A percentile compares a stretch with the other conserved stretches of the same genome.
These are phyloP conservation scores for Oxyteleia sp. DNA, from an alignment of 2,888 invertebrate species.

Conservation along the genomic window DNA sequence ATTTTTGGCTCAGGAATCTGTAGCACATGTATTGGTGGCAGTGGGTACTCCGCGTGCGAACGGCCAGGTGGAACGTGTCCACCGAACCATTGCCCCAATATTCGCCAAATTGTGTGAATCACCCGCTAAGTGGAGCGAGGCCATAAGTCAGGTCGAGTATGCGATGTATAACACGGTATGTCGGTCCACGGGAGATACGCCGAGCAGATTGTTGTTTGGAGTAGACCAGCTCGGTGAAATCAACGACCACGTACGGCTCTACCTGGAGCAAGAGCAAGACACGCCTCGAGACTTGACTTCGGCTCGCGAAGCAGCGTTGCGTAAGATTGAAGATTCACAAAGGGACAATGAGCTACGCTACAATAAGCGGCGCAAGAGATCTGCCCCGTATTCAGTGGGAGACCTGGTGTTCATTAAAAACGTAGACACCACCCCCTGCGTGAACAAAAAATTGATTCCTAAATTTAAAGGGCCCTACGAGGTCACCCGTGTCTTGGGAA, in stretches of 20 bases:
- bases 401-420: conserved; percentile 70
- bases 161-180: conserved; percentile 75
- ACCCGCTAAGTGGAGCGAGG: conserved; percentile 36
- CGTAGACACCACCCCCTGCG: conserved; percentile 42
- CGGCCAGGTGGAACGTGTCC: conserved; percentile 83
- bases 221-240: too few species aligned
- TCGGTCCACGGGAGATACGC: conserved; percentile 75
- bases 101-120: conserved; percentile 20
- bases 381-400: conserved; percentile 42
- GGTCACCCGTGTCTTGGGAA: conserved; percentile 56
- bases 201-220: conserved; percentile 79
- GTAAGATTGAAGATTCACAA: too few species aligned
- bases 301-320: too few species aligned
- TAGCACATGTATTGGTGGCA: neutral
- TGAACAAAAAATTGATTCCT: conserved; percentile 49
- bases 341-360: too few species aligned
- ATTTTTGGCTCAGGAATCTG: neutral
- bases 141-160: conserved; percentile 25
- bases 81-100: conserved; percentile 75
- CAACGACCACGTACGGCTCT: too few species aligned
- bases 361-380: conserved; percentile 74
- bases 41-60: conserved; percentile 79
- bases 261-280: too few species aligned
- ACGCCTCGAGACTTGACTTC: too few species aligned
- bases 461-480: conserved; percentile 67